Conservation (phyloP, 2,888 invertebrate species). For the Leptura quadrifasciata region DNA sequence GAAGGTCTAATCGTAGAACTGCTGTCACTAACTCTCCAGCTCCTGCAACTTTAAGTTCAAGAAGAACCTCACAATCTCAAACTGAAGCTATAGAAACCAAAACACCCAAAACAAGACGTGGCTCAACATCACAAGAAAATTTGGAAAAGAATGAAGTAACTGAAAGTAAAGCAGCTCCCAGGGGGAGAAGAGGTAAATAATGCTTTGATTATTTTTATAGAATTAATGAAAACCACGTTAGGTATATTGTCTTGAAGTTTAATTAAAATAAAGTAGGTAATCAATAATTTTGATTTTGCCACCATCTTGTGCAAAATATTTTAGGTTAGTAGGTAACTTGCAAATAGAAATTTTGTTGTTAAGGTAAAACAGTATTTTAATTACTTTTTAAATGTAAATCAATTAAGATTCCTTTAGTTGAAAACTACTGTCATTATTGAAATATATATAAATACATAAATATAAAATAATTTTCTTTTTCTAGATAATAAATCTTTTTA, state of each 20-base stretch:
- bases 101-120: conserved; percentile 42
- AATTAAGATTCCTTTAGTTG: no score
- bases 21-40: conserved; percentile 39
- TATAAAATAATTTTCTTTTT: no score
- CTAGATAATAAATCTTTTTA: no score
- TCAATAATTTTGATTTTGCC: conserved; percentile 24
- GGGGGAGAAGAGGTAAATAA: conserved; percentile 53
- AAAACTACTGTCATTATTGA: no score
- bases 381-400: background rate
- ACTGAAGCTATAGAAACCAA: conserved; percentile 25
- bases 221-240: background rate
- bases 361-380: background rate
- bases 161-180: conserved; percentile 43
- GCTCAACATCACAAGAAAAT: conserved; percentile 41
- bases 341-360: background rate
- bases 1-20: conserved; percentile 57
- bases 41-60: conserved; percentile 33
- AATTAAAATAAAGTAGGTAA: background rate
- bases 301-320: conserved; percentile 8
- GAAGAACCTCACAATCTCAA: conserved; percentile 20
- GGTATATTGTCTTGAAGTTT: background rate
- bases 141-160: conserved; percentile 44
- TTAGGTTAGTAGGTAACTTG: background rate
- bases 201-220: background rate
- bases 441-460: no score